Evolutionary conservation across 2,113 vertebrate species (phyloP).

Genomic region (Catharus fuscescens): DNA sequence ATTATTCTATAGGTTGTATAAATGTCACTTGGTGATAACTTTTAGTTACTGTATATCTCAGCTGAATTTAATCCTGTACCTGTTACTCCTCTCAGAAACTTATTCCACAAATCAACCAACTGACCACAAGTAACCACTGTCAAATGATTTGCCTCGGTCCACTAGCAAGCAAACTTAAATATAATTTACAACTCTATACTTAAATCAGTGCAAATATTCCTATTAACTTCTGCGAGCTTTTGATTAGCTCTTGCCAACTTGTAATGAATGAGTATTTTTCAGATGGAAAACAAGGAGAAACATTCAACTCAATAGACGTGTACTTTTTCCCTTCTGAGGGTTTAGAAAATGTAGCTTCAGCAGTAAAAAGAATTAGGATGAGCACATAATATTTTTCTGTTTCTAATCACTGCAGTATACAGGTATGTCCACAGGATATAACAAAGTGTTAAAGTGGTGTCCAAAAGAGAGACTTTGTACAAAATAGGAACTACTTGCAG

Average conservation of each 20-base stretch:
- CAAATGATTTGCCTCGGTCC: background rate
- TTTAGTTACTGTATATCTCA: conserved; percentile 1
- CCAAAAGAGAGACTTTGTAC: conserved; percentile 28
- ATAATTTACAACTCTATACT: background rate
- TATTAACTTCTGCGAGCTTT: background rate
- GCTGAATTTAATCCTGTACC: background rate
- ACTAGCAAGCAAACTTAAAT: background rate
- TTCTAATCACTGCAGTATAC: background rate
- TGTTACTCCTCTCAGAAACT: background rate
- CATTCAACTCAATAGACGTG: background rate
- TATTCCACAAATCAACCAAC: background rate
- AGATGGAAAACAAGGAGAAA: background rate
- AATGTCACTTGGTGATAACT: conserved; percentile 34
- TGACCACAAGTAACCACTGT: background rate
- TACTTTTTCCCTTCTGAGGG: background rate
- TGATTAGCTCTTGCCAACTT: background rate
- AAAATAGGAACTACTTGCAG: conserved; percentile 62
- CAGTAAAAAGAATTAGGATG: background rate
- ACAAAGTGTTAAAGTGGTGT: conserved; percentile 56
- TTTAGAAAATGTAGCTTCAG: background rate
- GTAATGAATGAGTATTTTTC: background rate
- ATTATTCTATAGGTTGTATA: conserved; percentile 39
- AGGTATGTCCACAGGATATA: conserved; percentile 48
- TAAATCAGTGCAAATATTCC: background rate
- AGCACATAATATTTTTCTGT: background rate